A percentile compares a stretch with the other conserved stretches of the same genome.
These are phyloP conservation scores for Ahaetulla prasina DNA, from an alignment of 2,113 vertebrate species.

Conservation along the genomic window DNA sequence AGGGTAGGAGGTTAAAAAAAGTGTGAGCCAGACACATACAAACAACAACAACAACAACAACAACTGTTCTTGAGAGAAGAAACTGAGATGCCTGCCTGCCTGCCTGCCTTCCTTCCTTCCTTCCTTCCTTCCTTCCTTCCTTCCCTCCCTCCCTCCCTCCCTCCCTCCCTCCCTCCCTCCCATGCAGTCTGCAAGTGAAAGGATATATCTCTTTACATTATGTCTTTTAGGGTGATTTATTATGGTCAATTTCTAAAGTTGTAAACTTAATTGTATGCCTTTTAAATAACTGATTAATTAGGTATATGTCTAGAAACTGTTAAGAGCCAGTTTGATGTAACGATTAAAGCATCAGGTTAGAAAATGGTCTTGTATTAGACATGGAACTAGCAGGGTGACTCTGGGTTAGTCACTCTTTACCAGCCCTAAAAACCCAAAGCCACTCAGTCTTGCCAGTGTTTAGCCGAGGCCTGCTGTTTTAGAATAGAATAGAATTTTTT, in stretches of 20 bases:
- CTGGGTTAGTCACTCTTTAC: background rate
- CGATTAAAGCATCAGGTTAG: background rate
- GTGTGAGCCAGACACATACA: conserved; percentile 4
- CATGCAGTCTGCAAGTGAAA: background rate
- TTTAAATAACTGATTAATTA: background rate
- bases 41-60: too few species aligned
- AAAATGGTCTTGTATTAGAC: background rate
- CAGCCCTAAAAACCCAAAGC: background rate
- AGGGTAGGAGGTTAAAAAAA: background rate
- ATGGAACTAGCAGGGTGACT: background rate
- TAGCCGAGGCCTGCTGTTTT: background rate
- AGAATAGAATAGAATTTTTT: too few species aligned
- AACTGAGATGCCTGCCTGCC: background rate
- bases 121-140: background rate
- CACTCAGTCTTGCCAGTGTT: background rate
- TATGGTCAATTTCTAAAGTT: background rate
- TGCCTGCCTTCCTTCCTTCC: background rate
- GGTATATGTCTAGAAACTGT: conserved; percentile 2
- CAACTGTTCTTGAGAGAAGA: conserved; percentile 21
- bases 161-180: background rate
- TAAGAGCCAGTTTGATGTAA: background rate
- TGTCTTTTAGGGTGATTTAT: background rate
- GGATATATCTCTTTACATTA: background rate
- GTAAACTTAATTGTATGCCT: background rate
- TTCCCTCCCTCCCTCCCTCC: background rate